Evolutionary conservation across 2,797 vertebrate genomes (phyloP), one percentile per base, ranked within the genome.

Genomic region (Xenopus petersii): DNA sequence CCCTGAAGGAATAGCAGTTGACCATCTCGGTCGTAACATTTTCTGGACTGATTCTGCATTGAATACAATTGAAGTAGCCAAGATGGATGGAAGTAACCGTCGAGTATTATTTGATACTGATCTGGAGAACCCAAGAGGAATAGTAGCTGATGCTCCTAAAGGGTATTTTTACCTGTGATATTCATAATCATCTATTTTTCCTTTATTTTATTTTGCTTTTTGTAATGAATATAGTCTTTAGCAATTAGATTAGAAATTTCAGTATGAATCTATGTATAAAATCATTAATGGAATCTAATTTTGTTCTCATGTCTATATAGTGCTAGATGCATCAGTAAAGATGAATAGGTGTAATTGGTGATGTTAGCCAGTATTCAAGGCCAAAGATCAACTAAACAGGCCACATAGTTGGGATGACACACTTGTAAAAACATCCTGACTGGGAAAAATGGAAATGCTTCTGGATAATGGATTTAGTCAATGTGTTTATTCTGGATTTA

Each of bases 31-130:
- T 54, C 92, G 93, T 61, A 96, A 90, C 11, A 82, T 98, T 82
- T 98, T 96, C 90, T 98, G 95, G 95, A 97, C 96, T 0, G 96
- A 98, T 81, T 98, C 96, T 67, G 83, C 91, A 1, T 89, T 87
- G 81, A 93, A 98, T 64, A 88, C 81, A 67, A 98, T 98, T 36
- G 95, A 98, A 83, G 95, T 96, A 64, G 92, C 96, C 0, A 93
- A 87, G 64, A 80, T 98, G 83, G 96, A 98, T 0, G 96, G 96
- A 5, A 88, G 88, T 7, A 92, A 95, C 83, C 92, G 95, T 17
- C 92, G 93, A 7, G 89, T 97, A 76, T 91, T 98, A 4, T 86
- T 98, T 62, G 85, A 95, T 80, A 87, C 89, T 0, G 94, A 86
- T 30, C 87, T 98, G 26, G 92, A 97, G 82, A 98, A 98, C 74